Percentiles rank a stretch among this genome's conserved stretches.
Evolutionary conservation across 2,113 vertebrate genomes (phyloP).

Genomic region (Otis tarda): DNA sequence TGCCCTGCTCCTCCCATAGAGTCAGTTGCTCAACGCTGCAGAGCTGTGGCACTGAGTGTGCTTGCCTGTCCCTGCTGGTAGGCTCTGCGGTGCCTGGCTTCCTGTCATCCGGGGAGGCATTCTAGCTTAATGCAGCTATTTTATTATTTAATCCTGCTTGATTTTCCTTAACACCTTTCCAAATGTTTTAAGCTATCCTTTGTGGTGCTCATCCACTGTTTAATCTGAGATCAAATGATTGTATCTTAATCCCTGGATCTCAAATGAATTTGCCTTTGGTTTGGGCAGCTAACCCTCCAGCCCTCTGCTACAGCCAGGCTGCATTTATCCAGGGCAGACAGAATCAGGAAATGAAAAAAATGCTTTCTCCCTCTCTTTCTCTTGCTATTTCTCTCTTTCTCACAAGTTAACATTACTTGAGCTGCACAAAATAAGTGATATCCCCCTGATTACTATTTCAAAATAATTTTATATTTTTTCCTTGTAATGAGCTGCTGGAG

Average conservation of each 20-base stretch:
- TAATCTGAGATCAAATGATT: constrained; percentile 35
- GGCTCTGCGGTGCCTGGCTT: not conserved
- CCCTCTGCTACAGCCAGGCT: not conserved
- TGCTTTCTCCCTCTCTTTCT: not conserved
- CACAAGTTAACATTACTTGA: not conserved
- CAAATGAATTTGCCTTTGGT: not conserved
- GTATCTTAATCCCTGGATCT: constrained; percentile 33
- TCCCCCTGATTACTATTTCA: not conserved
- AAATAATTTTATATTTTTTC: not conserved
- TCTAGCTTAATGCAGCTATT: constrained; percentile 26
- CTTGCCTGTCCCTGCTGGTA: not conserved
- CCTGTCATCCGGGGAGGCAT: not conserved
- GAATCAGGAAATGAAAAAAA: not conserved
- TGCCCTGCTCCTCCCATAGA: not conserved
- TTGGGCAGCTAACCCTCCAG: not conserved
- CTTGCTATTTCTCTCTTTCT: not conserved
- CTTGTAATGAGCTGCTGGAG: not conserved
- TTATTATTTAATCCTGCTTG: constrained; percentile 15
- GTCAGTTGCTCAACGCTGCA: not conserved
- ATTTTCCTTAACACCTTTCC: constrained; percentile 46
- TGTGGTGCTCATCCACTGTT: constrained; percentile 24
- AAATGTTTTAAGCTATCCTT: constrained; percentile 54
- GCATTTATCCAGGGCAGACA: not conserved
- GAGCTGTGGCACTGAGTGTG: not conserved
- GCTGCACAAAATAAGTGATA: not conserved